Base-by-base conservation (phyloP, 2,888 invertebrate genomes). In the Epirrhoe tristata region DNA sequence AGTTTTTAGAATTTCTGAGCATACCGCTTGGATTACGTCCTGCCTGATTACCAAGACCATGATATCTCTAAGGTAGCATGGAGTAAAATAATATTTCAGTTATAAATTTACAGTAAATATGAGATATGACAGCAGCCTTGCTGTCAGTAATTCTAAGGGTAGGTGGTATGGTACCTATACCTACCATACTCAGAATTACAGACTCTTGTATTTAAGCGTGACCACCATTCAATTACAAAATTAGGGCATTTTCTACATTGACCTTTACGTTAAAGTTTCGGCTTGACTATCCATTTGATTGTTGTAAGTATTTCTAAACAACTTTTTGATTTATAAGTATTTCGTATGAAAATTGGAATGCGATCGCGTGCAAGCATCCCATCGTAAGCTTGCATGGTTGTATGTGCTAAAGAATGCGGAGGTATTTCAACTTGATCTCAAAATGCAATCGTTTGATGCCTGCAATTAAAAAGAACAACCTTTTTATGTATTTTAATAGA, bases 171-270 rank as follows among this genome's bases (percentile, higher is more conserved):
- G n/a, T n/a, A n/a, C n/a, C n/a, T n/a, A n/a, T n/a, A n/a, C n/a
- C n/a, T n/a, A n/a, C 24, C 24, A 24, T n/a, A 24, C 24, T 24
- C 24, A 34, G 12, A 50, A 17, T 31, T 57, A 58, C 54, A 6
- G 36, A 31, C 14, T 10, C 55, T 51, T 12, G 51, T 48, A 32
- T 6, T 14, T 52, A 6, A 39, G 56, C 62, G 56, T 50, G 55
- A 62, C 55, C 34, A 43, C 17, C 10, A 12, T 24, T 57, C 52
- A 51, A 51, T 51, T 63, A 32, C 58, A 2, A 53, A 63, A 58
- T 57, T 52, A 52, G 52, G 58, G 7, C 55, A 66, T 39, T 48
- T 63, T 54, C 55, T 63, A 48, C 5, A 46, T 12, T 46, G 46
- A 32, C 60, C 54, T 61, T 60, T 46, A 34, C 48, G 5, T 54